phyloP scores from a whole-genome alignment of 1,140 invertebrate species.

The Leptoteleia sp. region DNA sequence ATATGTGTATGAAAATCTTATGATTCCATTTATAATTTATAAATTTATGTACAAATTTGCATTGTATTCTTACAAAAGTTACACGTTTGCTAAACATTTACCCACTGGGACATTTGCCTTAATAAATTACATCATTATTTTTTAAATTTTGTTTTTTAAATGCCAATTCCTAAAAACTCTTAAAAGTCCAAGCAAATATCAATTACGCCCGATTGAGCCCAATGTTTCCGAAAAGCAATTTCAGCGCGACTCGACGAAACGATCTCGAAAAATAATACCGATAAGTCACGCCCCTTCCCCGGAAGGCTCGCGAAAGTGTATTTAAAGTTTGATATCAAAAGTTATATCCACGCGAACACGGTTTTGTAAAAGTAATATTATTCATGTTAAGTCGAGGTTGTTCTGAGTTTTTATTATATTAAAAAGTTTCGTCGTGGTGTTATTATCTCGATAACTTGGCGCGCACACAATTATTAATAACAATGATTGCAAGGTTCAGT shows the following conservation, averaged over 20 bases:
- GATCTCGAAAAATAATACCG: constrained; percentile 16
- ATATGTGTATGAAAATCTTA: too few species aligned
- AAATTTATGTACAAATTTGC: too few species aligned
- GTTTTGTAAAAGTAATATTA: constrained; percentile 51
- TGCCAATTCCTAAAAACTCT: too few species aligned
- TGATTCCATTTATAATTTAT: too few species aligned
- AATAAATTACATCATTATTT: too few species aligned
- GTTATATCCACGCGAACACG: constrained; percentile 19
- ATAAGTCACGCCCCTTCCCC: constrained; percentile 6
- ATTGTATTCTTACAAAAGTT: too few species aligned
- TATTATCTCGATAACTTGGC: constrained; percentile 22
- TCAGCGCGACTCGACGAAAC: background rate
- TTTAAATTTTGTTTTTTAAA: too few species aligned
- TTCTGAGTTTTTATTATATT: constrained; percentile 37
- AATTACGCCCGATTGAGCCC: background rate
- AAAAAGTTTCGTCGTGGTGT: constrained; percentile 21
- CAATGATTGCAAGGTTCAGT: constrained; percentile 5
- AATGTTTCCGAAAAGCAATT: constrained; percentile 15
- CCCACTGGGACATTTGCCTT: too few species aligned
- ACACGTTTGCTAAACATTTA: too few species aligned
- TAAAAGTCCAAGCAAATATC: too few species aligned
- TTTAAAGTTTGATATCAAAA: constrained; percentile 54
- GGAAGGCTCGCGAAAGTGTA: constrained; percentile 11
- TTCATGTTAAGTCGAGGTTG: constrained; percentile 40
- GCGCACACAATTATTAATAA: constrained; percentile 25